Evolutionary conservation across 2,888 invertebrate genomes (phyloP), one percentile per base, ranked within the genome.

Genomic region (Prosopocoilus inquinatus): DNA sequence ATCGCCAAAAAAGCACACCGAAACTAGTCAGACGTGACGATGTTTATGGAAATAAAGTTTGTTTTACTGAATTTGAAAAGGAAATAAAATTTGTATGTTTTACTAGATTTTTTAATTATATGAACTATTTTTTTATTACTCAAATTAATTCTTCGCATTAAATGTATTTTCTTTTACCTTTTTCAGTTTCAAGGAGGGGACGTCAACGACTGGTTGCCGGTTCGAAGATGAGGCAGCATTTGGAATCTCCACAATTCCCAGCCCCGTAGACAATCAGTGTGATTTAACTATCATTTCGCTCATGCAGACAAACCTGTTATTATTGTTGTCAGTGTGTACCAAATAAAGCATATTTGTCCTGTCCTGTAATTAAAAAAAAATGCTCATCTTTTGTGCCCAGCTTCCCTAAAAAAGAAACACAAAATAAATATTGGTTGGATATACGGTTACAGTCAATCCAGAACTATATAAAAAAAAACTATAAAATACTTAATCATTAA

Each of bases 221-320:
- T 65, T 61, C 62, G 72, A 65, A 74, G 75, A 75, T 74, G 74
- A 75, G 71, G 65, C 58, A 63, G 51, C 64, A 50, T 59, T 54
- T 51, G 52, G 41, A 59, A 53, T 53, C 45, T 59, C 66, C 64
- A 61, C 55, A 62, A 57, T 60, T 63, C 68, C 67, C 68, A 67
- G 64, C 68, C 70, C 68, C 64, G 72, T 74, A 74, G 74, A 73
- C 73, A 72, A 73, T 74, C 73, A 71, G 60, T 61, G 60, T 68
- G 57, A 63, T 58, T 59, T 61, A 64, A 64, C 63, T 57, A 63
- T 59, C 55, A 60, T 64, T 60, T 61, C 57, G 64, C 60, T 65
- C 61, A 64, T 62, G 64, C 64, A 64, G 59, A 60, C 55, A 28
- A 47, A 51, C 61, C 59, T 61, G 62, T 65, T 67, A 66, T 55